Conservation (phyloP, 2,888 invertebrate genomes). For the Idaea aversata region DNA sequence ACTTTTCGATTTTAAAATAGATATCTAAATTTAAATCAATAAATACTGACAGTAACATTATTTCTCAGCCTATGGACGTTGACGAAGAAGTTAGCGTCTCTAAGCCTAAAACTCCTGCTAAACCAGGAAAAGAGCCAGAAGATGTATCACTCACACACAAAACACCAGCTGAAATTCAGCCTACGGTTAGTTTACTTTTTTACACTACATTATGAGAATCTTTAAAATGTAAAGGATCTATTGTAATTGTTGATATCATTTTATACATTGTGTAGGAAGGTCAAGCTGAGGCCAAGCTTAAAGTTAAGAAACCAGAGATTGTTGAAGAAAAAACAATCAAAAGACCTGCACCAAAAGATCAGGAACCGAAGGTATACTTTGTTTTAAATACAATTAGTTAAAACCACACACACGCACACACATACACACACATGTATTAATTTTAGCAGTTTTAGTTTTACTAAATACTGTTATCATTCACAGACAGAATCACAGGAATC, state of each 20-base stretch:
- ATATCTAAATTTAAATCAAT: conserved; percentile 8
- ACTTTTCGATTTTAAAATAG: not conserved
- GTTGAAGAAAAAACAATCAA: conserved; percentile 71
- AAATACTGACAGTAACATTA: conserved; percentile 15
- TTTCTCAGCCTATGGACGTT: conserved; percentile 70
- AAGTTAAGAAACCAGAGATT: conserved; percentile 71
- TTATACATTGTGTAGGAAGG: conserved; percentile 53
- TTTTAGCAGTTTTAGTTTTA: not conserved
- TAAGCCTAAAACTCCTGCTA: conserved; percentile 62
- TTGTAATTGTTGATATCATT: not conserved
- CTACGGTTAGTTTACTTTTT: conserved; percentile 64
- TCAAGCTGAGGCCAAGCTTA: conserved; percentile 71
- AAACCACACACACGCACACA: not conserved
- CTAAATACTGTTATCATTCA: conserved; percentile 38
- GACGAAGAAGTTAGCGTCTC: conserved; percentile 69
- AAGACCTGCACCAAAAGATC: conserved; percentile 61
- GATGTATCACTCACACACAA: conserved; percentile 73
- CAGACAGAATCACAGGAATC: conserved; percentile 50
- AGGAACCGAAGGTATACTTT: conserved; percentile 53
- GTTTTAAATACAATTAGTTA: not conserved
- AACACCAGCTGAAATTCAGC: conserved; percentile 70
- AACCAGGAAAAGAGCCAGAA: conserved; percentile 68
- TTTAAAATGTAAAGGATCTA: conserved; percentile 5
- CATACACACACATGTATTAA: not conserved
- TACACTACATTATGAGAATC: conserved; percentile 2